Conservation (phyloP, 2,113 vertebrate genomes). For the Mohoua ochrocephala region DNA sequence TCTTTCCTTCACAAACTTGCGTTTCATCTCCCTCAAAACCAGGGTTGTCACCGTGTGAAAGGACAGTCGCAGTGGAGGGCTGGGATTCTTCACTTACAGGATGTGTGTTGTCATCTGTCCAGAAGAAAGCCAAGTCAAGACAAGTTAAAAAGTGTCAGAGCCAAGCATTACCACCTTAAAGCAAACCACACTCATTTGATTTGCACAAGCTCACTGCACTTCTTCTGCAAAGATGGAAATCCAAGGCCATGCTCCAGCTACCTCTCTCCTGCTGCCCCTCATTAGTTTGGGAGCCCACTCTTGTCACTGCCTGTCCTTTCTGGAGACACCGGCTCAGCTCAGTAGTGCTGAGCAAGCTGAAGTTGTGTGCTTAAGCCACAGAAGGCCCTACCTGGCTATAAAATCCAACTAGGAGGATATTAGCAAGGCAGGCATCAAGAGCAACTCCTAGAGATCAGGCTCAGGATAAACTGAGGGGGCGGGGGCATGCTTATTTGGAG, state of each 20-base stretch:
- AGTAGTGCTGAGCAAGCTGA: background rate
- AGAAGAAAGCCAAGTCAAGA: background rate
- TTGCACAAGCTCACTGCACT: background rate
- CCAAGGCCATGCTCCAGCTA: background rate
- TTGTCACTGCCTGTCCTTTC: background rate
- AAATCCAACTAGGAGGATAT: background rate
- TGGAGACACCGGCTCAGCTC: background rate
- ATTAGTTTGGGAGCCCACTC: background rate
- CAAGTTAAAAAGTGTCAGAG: background rate
- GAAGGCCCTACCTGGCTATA: background rate
- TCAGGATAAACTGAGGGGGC: background rate
- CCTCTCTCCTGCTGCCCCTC: background rate
- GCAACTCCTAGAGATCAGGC: background rate
- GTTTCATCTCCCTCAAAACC: slow-evolving; percentile 83
- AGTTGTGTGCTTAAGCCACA: background rate
- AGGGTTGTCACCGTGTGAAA: slow-evolving; percentile 83
- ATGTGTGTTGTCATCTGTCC: slow-evolving; percentile 67
- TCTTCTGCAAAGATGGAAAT: background rate
- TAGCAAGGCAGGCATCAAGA: background rate
- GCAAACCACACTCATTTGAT: background rate
- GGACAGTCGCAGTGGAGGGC: slow-evolving; percentile 47
- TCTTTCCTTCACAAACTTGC: background rate
- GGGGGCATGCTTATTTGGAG: background rate
- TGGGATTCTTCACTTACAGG: slow-evolving; percentile 68
- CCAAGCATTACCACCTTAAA: background rate